phyloP scores from a whole-genome alignment of 2,888 invertebrate species.

The Lacanobia wlatinum region DNA sequence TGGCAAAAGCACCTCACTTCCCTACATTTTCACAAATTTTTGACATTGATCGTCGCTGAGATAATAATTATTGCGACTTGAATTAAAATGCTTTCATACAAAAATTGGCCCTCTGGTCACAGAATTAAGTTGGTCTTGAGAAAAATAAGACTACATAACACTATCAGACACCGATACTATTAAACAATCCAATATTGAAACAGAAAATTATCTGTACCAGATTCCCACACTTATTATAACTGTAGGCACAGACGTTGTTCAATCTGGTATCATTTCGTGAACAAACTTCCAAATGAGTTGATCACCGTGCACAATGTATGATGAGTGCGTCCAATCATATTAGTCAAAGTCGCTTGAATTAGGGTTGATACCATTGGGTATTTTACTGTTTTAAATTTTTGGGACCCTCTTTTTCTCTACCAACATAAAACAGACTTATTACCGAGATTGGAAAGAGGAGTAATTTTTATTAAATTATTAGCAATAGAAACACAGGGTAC shows the following conservation, averaged over 20 bases:
- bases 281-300: constrained; percentile 47
- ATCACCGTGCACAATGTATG: constrained; percentile 61
- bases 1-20: no score
- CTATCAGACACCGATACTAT: neutral
- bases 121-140: neutral
- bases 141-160: neutral
- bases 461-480: no score
- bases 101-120: no score
- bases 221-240: constrained; percentile 58
- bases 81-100: no score
- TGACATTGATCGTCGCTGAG: no score
- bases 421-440: no score
- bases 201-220: constrained; percentile 1
- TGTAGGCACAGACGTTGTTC: constrained; percentile 11
- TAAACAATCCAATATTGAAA: neutral
- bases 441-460: no score
- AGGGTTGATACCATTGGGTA: constrained; percentile 31
- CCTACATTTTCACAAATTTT: no score
- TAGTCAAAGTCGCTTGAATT: constrained; percentile 49
- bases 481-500: no score
- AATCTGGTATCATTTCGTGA: constrained; percentile 41
- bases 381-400: no score
- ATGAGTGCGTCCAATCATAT: constrained; percentile 59
- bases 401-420: no score
- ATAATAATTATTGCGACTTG: no score